A percentile compares a stretch with the other conserved stretches of the same genome.
Conservation (phyloP, 2,888 invertebrate genomes). For the Amphiduros pacificus region DNA sequence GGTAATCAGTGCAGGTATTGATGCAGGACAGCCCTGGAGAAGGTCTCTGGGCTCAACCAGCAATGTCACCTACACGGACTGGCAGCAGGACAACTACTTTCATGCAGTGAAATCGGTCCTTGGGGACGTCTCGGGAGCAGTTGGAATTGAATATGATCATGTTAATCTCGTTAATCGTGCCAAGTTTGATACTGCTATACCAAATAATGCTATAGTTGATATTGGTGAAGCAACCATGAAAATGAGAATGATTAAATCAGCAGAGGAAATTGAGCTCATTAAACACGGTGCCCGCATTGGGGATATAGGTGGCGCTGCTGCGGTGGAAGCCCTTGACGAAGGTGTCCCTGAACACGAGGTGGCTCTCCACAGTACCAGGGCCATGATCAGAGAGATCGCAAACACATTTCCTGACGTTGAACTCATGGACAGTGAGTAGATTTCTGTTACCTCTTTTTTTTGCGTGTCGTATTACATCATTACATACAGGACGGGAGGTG, state of each 20-base stretch:
- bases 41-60: slow-evolving; percentile 14
- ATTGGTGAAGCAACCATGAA: slow-evolving; percentile 20
- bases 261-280: slow-evolving; percentile 20
- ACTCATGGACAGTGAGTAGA: slow-evolving; percentile 25
- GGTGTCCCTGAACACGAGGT: slow-evolving; percentile 27
- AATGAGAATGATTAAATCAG: slow-evolving; percentile 19
- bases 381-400: slow-evolving; percentile 25
- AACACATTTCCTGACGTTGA: slow-evolving; percentile 19
- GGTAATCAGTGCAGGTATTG: slow-evolving; percentile 16
- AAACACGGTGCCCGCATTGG: slow-evolving; percentile 21
- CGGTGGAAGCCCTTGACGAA: slow-evolving; percentile 16
- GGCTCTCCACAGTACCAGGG: slow-evolving; percentile 16
- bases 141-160: slow-evolving; percentile 27
- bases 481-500: no score
- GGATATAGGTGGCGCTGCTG: slow-evolving; percentile 21
- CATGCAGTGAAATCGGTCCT: slow-evolving; percentile 14
- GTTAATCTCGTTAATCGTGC: slow-evolving; percentile 15
- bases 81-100: slow-evolving; percentile 25
- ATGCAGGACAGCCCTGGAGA: slow-evolving; percentile 26
- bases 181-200: slow-evolving; percentile 13
- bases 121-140: neutral
- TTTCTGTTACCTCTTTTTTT: no score
- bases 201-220: slow-evolving; percentile 7
- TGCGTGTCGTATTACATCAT: no score
- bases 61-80: slow-evolving; percentile 27